These are phyloP conservation scores for Allolobophora icterica DNA, from an alignment of 2,888 invertebrate genomes.

Conservation along the genomic window DNA sequence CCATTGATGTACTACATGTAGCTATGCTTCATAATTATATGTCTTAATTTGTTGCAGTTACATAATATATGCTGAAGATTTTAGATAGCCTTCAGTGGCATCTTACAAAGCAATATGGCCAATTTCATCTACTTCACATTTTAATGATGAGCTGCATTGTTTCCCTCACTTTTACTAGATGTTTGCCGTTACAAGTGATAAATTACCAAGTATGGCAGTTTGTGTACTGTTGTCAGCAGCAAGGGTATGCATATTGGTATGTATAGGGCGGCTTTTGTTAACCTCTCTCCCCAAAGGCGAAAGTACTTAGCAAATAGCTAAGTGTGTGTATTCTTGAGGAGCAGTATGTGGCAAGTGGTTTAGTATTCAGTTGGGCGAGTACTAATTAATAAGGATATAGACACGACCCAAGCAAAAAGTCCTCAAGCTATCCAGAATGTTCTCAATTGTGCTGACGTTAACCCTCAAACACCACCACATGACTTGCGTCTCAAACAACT, in stretches of 20 bases:
- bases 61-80: neutral
- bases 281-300: neutral
- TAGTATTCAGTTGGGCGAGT: neutral
- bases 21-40: neutral
- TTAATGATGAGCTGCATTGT: too few relatives aligned
- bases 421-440: too few relatives aligned
- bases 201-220: neutral
- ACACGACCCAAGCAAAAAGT: too few relatives aligned
- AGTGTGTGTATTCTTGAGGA: too few relatives aligned
- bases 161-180: too few relatives aligned
- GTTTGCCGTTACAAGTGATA: too few relatives aligned
- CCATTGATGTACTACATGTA: neutral
- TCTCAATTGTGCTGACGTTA: too few relatives aligned
- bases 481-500: too few relatives aligned
- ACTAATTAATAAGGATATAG: too few relatives aligned
- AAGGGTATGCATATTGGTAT: neutral
- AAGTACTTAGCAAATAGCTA: neutral
- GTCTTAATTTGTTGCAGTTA: neutral
- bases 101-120: neutral
- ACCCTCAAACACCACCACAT: too few relatives aligned
- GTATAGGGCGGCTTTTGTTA: neutral
- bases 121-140: too few relatives aligned
- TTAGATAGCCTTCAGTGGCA: neutral
- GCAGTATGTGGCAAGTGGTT: neutral
- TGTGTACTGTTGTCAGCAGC: neutral